Conservation (phyloP, 2,888 invertebrate genomes). For the Cybosia mesomella region DNA sequence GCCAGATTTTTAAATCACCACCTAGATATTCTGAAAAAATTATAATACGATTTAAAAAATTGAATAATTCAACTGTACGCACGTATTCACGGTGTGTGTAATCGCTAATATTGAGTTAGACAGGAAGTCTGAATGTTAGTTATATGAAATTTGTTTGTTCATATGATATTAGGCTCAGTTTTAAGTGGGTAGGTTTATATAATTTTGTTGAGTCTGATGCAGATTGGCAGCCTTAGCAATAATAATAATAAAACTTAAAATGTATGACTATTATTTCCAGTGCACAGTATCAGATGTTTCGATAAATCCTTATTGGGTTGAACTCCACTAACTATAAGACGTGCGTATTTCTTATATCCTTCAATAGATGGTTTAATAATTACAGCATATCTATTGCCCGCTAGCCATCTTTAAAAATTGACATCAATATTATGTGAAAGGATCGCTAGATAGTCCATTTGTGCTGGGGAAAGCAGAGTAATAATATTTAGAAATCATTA, state of each 20-base stretch:
- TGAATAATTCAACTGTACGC: conserved; percentile 76
- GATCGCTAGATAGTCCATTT: not conserved
- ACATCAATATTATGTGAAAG: too few relatives aligned
- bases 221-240: not conserved
- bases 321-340: too few relatives aligned
- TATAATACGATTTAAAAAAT: conserved; percentile 65
- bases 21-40: conserved; percentile 76
- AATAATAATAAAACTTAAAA: too few relatives aligned
- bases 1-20: conserved; percentile 78
- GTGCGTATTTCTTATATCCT: too few relatives aligned
- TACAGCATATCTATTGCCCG: too few relatives aligned
- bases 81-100: conserved; percentile 52
- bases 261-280: too few relatives aligned
- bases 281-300: too few relatives aligned
- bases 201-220: not conserved
- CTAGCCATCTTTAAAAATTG: too few relatives aligned
- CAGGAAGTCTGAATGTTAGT: conserved; percentile 34
- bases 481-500: not conserved
- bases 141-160: not conserved
- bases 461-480: not conserved
- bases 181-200: not conserved
- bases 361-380: too few relatives aligned
- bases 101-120: conserved; percentile 31
- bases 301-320: too few relatives aligned
- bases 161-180: not conserved